A percentile compares a stretch with the other conserved stretches of the same genome.
Conservation (phyloP, 2,113 vertebrate genomes). For the Xiphophorus couchianus region DNA sequence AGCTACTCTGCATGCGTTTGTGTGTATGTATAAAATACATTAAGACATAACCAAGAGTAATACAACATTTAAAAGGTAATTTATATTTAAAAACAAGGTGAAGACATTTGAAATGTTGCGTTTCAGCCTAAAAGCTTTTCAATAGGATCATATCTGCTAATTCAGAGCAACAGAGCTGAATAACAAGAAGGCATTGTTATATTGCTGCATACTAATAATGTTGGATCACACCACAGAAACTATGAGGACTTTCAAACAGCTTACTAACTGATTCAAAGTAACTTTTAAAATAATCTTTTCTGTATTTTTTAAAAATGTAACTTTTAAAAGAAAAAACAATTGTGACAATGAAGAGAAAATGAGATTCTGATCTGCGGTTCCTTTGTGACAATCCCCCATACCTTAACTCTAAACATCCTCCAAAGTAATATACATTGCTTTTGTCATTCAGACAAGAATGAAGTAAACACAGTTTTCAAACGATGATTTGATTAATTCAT, state of each 20-base stretch:
- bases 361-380: not conserved
- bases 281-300: not conserved
- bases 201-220: slow-evolving; percentile 4
- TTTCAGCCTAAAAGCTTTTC: slow-evolving; percentile 10
- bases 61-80: slow-evolving; percentile 18
- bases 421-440: not conserved
- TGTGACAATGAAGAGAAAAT: not conserved
- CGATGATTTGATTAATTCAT: not conserved
- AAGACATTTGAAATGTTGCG: slow-evolving; percentile 1
- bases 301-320: not conserved
- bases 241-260: not conserved
- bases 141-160: slow-evolving; percentile 8
- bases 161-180: slow-evolving; percentile 18
- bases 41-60: slow-evolving; percentile 21
- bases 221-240: not conserved
- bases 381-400: not conserved
- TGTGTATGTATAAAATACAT: slow-evolving; percentile 29
- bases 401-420: not conserved
- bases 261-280: not conserved
- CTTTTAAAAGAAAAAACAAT: not conserved
- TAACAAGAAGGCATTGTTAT: slow-evolving; percentile 14
- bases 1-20: not conserved
- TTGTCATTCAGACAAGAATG: not conserved
- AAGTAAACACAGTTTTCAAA: no score
- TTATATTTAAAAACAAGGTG: slow-evolving; percentile 19